These are phyloP conservation scores for Eristalis pertinax DNA, from an alignment of 2,888 invertebrate genomes.

Conservation along the genomic window DNA sequence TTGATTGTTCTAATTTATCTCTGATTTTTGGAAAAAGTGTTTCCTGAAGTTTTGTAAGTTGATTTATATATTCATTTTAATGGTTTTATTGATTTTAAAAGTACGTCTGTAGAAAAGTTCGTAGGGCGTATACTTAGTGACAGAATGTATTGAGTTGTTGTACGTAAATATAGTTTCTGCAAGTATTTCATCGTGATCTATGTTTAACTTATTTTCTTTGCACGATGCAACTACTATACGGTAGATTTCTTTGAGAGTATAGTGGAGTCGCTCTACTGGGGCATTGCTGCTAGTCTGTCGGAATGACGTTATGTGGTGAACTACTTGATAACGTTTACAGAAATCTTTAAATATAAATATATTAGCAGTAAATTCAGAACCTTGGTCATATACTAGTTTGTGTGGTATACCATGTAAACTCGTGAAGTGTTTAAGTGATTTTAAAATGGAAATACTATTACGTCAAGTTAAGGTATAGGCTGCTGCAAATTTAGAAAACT, in stretches of 20 bases:
- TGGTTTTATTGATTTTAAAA: background rate
- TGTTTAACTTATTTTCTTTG: background rate
- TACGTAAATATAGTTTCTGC: background rate
- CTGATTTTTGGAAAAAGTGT: slow-evolving; percentile 45
- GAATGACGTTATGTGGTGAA: background rate
- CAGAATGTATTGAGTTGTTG: background rate
- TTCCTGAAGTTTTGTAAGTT: slow-evolving; percentile 12
- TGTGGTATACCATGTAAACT: background rate
- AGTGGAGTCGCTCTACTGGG: background rate
- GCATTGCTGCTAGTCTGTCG: background rate
- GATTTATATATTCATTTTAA: background rate
- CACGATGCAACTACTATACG: background rate
- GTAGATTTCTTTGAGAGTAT: too few relatives aligned
- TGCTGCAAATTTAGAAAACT: background rate
- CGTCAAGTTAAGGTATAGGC: background rate
- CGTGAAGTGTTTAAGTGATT: background rate
- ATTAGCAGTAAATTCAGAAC: background rate
- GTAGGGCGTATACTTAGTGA: background rate
- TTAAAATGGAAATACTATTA: background rate
- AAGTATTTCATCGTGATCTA: background rate
- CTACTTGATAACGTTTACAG: too few relatives aligned
- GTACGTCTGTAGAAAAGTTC: background rate
- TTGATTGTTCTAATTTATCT: slow-evolving; percentile 21
- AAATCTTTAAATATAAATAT: background rate
- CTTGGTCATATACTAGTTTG: background rate